Base-by-base conservation (phyloP, 1,140 invertebrate genomes). In the Zaprionus lachaisei region DNA sequence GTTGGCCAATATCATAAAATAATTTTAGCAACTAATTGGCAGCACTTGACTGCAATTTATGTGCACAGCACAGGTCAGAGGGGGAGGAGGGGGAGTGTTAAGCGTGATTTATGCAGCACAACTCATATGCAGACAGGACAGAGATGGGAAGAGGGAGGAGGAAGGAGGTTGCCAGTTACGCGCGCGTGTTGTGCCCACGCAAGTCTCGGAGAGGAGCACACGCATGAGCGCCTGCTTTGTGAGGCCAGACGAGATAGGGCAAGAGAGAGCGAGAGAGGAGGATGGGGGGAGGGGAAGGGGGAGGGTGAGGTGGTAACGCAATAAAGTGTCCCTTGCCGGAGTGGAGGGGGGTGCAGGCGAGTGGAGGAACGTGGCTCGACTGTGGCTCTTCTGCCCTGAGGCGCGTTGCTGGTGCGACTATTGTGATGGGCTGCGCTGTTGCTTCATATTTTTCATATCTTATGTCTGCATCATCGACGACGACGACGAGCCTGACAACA, bases 41-140 rank as follows among this genome's bases (percentile, higher is more conserved):
- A 89, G 81, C 81, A 90, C 85, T 89, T 89, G 84, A 90, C 81
- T 84, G 81, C 85, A 90, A 89, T 89, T 89, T 84, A 90, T 90
- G 69, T 37, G 37, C 61, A 55, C 17, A 57, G 38, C 57, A 64
- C 64, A 26, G n/a, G 44, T 34, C 66, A 64, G 31, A 69, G 31
- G 20, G 34, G 20, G 79, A 75, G 81, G n/a, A 41, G 57, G 61
- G 31, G 20, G 37, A 14, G 79, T 80, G 86, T 80, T 86, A 86
- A 86, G 83, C 79, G 80, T 86, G 83, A 87, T 86, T 86, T 87
- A 87, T 83, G 82, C 69, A 80, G 37, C 66, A 14, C 58, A 68
- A 56, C 38, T 55, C 38, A 51, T 57, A 63, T 49, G 31, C 9
- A 9, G 9, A 34, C 31, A 34, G 31, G 31, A 11, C 31, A 34